Evolutionary conservation across 2,888 invertebrate genomes (phyloP).

Genomic region (Stratiomys singularior): DNA sequence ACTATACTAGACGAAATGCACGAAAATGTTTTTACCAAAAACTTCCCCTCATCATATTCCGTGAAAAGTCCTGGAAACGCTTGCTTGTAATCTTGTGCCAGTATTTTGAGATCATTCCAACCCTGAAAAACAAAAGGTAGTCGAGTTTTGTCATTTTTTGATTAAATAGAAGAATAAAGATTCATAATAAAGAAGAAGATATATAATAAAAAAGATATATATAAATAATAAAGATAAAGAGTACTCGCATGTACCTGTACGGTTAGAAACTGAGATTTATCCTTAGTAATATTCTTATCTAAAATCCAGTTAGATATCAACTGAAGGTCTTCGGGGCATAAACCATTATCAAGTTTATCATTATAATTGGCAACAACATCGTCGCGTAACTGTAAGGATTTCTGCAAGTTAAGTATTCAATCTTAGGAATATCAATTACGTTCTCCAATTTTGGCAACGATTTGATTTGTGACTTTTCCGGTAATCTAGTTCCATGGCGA

Average conservation of each 20-base stretch:
- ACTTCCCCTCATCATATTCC: conserved; percentile 68
- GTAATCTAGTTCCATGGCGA: conserved; percentile 77
- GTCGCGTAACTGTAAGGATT: conserved; percentile 63
- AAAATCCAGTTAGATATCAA: conserved; percentile 75
- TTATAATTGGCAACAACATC: conserved; percentile 76
- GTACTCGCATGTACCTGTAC: conserved; percentile 57
- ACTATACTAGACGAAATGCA: conserved; percentile 54
- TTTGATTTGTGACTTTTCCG: conserved; percentile 69
- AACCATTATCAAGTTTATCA: conserved; percentile 68
- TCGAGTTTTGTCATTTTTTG: no score
- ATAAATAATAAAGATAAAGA: no score
- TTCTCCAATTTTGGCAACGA: conserved; percentile 69
- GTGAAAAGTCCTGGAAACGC: conserved; percentile 73
- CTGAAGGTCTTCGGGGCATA: conserved; percentile 76
- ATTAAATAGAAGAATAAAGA: no score
- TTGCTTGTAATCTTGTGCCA: conserved; percentile 75
- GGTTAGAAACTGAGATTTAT: conserved; percentile 72
- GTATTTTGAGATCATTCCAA: conserved; percentile 73
- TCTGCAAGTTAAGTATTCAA: not conserved
- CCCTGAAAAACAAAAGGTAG: conserved; percentile 63
- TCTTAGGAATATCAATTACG: conserved; percentile 57
- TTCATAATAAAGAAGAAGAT: no score
- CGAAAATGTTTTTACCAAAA: no score
- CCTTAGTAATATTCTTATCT: conserved; percentile 70
- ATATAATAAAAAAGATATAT: no score